These are phyloP conservation scores for Oreochromis mossambicus DNA, from an alignment of 2,797 vertebrate genomes.

Conservation along the genomic window DNA sequence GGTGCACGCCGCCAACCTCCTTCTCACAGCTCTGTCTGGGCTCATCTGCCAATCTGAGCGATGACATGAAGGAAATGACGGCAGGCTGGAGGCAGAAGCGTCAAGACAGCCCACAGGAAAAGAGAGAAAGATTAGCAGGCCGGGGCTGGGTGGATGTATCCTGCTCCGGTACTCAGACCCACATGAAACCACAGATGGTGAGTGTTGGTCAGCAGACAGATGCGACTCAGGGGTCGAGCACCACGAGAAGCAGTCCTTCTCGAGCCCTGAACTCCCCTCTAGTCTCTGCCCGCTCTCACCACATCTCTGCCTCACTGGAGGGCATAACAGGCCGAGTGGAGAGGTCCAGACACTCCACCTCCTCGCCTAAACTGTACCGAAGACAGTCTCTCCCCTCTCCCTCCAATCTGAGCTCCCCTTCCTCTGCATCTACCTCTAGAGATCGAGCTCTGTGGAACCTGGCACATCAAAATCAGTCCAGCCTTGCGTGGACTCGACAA, in stretches of 20 bases:
- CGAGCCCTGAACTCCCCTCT: conserved; percentile 82
- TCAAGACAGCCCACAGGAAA: conserved; percentile 74
- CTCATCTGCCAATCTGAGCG: conserved; percentile 90
- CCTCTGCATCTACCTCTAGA: conserved; percentile 63
- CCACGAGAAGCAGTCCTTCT: conserved; percentile 82
- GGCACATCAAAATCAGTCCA: conserved; percentile 78
- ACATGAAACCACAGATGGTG: conserved; percentile 63
- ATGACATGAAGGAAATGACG: conserved; percentile 97
- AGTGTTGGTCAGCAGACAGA: conserved; percentile 78
- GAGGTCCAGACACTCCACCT: conserved; percentile 76
- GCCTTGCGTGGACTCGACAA: conserved; percentile 82
- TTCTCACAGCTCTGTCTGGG: conserved; percentile 81
- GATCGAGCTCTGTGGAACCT: conserved; percentile 84
- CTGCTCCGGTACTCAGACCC: conserved; percentile 70
- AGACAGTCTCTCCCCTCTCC: conserved; percentile 65
- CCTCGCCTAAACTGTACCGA: conserved; percentile 88
- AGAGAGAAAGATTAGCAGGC: conserved; percentile 70
- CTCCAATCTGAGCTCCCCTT: conserved; percentile 34
- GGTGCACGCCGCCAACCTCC: conserved; percentile 67
- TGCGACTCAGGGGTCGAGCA: conserved; percentile 3
- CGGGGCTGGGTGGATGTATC: conserved; percentile 75
- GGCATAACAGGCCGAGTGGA: conserved; percentile 81
- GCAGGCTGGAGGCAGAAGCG: conserved; percentile 83
- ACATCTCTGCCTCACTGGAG: conserved; percentile 88
- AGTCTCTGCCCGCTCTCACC: conserved; percentile 78